phyloP scores from a whole-genome alignment of 2,888 invertebrate genomes.

The Muscina levida region DNA sequence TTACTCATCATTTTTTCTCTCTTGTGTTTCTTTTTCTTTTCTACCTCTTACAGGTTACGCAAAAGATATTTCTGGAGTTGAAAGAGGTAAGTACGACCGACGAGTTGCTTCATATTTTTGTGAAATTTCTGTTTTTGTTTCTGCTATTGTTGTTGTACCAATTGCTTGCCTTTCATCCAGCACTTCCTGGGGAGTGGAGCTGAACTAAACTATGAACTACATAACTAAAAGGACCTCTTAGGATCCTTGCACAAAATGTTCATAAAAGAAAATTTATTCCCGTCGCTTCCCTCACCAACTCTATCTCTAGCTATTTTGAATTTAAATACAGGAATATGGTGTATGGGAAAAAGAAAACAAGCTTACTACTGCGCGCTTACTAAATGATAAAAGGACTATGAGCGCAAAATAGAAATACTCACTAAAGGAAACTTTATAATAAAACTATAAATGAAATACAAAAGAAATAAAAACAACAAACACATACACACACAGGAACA shows the following conservation, averaged over 20 bases:
- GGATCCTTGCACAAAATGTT: slow-evolving; percentile 21
- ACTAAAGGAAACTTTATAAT: slow-evolving; percentile 56
- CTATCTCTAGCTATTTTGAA: too few species aligned
- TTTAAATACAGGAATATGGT: too few species aligned
- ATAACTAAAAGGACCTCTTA: slow-evolving; percentile 1
- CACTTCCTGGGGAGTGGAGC: slow-evolving; percentile 2
- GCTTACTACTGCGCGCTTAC: slow-evolving; percentile 9
- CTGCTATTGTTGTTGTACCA: background rate
- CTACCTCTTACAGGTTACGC: slow-evolving; percentile 82
- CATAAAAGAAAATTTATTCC: slow-evolving; percentile 25
- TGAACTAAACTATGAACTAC: slow-evolving; percentile 25
- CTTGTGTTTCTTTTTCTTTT: slow-evolving; percentile 33
- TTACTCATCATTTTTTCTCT: slow-evolving; percentile 37
- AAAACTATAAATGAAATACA: slow-evolving; percentile 20
- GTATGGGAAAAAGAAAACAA: too few species aligned
- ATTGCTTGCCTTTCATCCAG: slow-evolving; percentile 10
- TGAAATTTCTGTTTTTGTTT: background rate
- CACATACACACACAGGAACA: too few species aligned
- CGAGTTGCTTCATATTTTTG: background rate
- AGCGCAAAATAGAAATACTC: background rate
- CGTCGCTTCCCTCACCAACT: too few species aligned
- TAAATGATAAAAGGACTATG: slow-evolving; percentile 21
- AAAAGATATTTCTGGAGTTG: slow-evolving; percentile 80
- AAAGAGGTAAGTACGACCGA: slow-evolving; percentile 76
- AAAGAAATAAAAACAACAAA: slow-evolving; percentile 37